Evolutionary conservation across 2,888 invertebrate species (phyloP).

Genomic region (Furcula furcula): DNA sequence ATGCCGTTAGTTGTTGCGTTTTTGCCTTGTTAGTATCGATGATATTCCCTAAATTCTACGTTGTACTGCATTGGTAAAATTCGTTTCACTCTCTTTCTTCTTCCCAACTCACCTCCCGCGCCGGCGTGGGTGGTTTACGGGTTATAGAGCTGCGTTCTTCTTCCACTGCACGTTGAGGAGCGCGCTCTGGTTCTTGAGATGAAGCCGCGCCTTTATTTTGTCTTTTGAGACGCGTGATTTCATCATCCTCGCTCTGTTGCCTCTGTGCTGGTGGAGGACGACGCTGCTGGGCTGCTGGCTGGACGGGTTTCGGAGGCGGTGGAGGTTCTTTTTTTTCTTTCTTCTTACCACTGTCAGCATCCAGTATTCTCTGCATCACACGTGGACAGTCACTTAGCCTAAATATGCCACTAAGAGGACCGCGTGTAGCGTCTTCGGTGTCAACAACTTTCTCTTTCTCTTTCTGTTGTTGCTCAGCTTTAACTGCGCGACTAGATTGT

Average conservation of each 20-base stretch:
- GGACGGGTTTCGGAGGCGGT: conserved; percentile 78
- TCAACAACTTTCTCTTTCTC: conserved; percentile 89
- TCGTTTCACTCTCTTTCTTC: conserved; percentile 66
- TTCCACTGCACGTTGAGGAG: conserved; percentile 73
- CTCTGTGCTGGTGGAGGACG: conserved; percentile 85
- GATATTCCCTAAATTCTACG: conserved; percentile 65
- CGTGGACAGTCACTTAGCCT: conserved; percentile 93
- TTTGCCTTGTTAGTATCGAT: conserved; percentile 77
- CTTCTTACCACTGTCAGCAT: conserved; percentile 87
- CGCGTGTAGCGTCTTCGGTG: conserved; percentile 93
- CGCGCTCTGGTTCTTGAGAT: conserved; percentile 82
- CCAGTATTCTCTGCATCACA: conserved; percentile 93
- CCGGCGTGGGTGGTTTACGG: conserved; percentile 85
- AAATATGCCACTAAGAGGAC: conserved; percentile 94
- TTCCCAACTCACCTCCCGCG: conserved; percentile 90
- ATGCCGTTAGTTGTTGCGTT: conserved; percentile 72
- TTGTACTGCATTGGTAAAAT: conserved; percentile 48
- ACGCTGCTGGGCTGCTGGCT: conserved; percentile 79
- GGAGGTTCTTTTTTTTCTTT: conserved; percentile 88
- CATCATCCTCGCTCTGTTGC: conserved; percentile 94
- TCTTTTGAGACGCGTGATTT: conserved; percentile 92
- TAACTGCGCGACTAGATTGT: conserved; percentile 81
- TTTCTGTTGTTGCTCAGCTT: conserved; percentile 84
- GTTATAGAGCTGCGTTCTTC: conserved; percentile 83
- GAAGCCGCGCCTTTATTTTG: conserved; percentile 89